A percentile compares a stretch with the other conserved stretches of the same genome.
Conservation (phyloP, 2,888 invertebrate genomes). For the Tenthredo notha region DNA sequence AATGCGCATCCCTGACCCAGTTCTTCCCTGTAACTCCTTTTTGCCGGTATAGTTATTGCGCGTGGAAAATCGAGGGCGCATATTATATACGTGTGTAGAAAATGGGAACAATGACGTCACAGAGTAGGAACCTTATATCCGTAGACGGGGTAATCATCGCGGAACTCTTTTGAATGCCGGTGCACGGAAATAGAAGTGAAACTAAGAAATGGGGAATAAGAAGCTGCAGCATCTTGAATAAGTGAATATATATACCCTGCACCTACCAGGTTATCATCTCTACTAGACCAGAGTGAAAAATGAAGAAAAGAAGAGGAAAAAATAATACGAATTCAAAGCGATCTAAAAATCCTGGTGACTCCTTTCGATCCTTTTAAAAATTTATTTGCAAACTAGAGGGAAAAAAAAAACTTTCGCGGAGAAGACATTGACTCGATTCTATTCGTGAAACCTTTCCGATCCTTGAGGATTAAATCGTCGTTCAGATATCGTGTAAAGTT, state of each 20-base stretch:
- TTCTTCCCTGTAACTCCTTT: background rate
- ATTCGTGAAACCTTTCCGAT: background rate
- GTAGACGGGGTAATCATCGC: constrained; percentile 13
- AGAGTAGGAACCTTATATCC: background rate
- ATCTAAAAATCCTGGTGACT: background rate
- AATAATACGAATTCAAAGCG: background rate
- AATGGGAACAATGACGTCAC: constrained; percentile 16
- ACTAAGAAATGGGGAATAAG: constrained; percentile 1
- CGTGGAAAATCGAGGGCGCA: constrained; percentile 13
- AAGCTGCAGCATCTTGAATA: no score
- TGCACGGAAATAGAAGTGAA: constrained; percentile 6
- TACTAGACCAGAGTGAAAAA: background rate
- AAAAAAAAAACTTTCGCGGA: background rate
- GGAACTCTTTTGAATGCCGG: constrained; percentile 31
- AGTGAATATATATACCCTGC: background rate
- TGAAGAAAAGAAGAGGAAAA: background rate
- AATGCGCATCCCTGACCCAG: constrained; percentile 37
- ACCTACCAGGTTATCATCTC: background rate
- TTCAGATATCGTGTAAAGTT: background rate
- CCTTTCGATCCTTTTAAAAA: background rate
- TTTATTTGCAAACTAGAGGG: background rate
- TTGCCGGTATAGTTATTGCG: background rate
- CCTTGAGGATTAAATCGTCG: background rate
- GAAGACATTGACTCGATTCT: background rate
- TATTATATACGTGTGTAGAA: background rate